phyloP scores from a whole-genome alignment of 1,140 invertebrate genomes.

The Metopolophium dirhodum region DNA sequence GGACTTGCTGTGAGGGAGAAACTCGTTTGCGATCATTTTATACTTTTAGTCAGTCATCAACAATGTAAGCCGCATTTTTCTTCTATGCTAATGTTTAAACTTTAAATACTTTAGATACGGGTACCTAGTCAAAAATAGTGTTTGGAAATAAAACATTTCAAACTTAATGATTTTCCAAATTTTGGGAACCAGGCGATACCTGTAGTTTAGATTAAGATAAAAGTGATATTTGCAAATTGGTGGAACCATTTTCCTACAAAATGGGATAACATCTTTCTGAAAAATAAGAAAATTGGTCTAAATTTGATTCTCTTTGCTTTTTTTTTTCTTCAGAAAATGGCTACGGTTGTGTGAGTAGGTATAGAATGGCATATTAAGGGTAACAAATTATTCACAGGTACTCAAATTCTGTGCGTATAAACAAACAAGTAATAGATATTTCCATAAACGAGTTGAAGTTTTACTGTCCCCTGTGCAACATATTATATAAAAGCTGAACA shows the following conservation, averaged over 20 bases:
- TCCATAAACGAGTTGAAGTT: not conserved
- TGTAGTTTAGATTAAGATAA: too few species aligned
- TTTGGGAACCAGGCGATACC: too few species aligned
- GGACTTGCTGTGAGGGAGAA: not conserved
- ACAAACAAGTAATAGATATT: not conserved
- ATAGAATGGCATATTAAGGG: not conserved
- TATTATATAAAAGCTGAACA: not conserved
- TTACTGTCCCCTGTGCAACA: not conserved
- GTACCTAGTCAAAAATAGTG: too few species aligned
- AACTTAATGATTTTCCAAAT: too few species aligned
- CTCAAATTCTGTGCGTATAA: not conserved
- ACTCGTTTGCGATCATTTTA: not conserved
- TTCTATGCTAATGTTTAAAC: too few species aligned
- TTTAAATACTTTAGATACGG: too few species aligned
- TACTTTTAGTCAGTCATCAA: not conserved
- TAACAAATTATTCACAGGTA: not conserved
- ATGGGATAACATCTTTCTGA: too few species aligned
- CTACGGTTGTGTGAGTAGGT: not conserved
- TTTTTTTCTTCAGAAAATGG: not conserved
- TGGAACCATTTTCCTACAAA: too few species aligned
- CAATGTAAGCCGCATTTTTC: not conserved
- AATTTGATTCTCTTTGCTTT: too few species aligned
- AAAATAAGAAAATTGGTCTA: too few species aligned
- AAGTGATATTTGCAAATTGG: too few species aligned
- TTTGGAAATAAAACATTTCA: too few species aligned